Evolutionary conservation across 2,797 vertebrate species (phyloP), one percentile per base, ranked within the genome.

Genomic region (Tokudaia muenninki): DNA sequence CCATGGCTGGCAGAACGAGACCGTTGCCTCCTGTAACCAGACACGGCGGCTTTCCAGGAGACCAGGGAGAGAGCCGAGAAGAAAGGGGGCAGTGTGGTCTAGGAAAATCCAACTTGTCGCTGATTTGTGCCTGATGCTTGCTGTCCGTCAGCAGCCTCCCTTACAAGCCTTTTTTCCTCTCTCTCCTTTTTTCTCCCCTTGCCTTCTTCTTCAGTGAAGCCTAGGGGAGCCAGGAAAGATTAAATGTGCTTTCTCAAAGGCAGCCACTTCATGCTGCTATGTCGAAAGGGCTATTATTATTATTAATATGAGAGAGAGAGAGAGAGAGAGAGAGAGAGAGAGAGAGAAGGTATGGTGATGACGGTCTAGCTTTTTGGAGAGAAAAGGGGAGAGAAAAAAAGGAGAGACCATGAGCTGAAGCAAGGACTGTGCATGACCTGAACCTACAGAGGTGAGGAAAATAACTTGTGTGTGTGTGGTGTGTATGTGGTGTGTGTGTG

Each of bases 161-260:
- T 99, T 98, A 97, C 98, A 97, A 97, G 98, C 98, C 98, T 95
- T 98, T 98, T 98, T 97, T 98, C 96, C 97, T 96, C 98, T 97
- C 98, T 97, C 95, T 96, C 98, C 96, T 97, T 97, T 97, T 94
- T 89, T 89, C 72, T 82, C 97, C 97, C 95, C 95, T 97, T 97
- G 98, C 98, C 98, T 98, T 98, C 98, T 98, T 98, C 98, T 98
- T 98, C 99, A 98, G 99, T 98, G 98, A 98, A 99, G 99, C 99
- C 99, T 99, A 98, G 98, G 99, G 99, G 99, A 99, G 99, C 99
- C 99, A 99, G 99, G 98, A 98, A 99, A 99, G 99, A 99, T 99
- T 99, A 99, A 99, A 99, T 99, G 99, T 99, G 99, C 99, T 99
- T 99, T 99, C 99, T 99, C 98, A 99, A 99, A 99, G 99, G 99